Conservation (phyloP, 37 sponge, comb jelly and placozoan genomes). For the Geodia barretti region DNA sequence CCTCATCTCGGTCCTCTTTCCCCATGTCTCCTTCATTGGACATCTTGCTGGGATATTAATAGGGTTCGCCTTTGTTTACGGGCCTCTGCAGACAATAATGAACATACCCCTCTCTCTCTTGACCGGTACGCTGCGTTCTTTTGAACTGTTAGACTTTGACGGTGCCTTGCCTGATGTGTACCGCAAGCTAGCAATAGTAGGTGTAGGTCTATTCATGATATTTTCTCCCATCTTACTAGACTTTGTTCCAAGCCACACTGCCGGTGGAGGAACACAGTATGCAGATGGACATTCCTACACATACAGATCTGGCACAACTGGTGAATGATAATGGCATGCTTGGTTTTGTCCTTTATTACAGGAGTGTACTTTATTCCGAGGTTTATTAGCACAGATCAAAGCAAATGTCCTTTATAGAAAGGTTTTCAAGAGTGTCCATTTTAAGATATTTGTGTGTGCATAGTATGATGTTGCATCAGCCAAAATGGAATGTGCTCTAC, state of each 20-base stretch:
- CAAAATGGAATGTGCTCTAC: too few relatives aligned
- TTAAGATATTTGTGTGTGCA: too few relatives aligned
- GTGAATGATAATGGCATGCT: too few relatives aligned
- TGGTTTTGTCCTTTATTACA: too few relatives aligned
- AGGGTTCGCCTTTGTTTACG: slow-evolving; percentile 80
- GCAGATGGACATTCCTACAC: slow-evolving; percentile 13
- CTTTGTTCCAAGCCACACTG: background rate
- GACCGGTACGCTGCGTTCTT: background rate
- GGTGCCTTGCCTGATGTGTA: background rate
- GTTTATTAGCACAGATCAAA: too few relatives aligned
- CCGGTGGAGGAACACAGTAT: background rate
- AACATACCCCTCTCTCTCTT: slow-evolving; percentile 46
- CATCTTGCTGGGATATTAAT: slow-evolving; percentile 97
- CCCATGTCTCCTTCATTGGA: slow-evolving; percentile 94
- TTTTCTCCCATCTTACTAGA: background rate
- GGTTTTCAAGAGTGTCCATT: too few relatives aligned
- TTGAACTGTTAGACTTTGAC: background rate
- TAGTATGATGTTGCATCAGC: too few relatives aligned
- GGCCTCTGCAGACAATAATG: slow-evolving; percentile 75
- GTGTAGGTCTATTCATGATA: background rate
- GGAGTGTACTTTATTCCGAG: too few relatives aligned
- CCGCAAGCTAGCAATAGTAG: background rate
- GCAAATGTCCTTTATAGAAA: too few relatives aligned
- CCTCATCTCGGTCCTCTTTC: slow-evolving; percentile 85
- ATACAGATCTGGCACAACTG: slow-evolving; percentile 25